Conservation (phyloP, 1,140 invertebrate genomes). For the Diachasma alloeum region DNA sequence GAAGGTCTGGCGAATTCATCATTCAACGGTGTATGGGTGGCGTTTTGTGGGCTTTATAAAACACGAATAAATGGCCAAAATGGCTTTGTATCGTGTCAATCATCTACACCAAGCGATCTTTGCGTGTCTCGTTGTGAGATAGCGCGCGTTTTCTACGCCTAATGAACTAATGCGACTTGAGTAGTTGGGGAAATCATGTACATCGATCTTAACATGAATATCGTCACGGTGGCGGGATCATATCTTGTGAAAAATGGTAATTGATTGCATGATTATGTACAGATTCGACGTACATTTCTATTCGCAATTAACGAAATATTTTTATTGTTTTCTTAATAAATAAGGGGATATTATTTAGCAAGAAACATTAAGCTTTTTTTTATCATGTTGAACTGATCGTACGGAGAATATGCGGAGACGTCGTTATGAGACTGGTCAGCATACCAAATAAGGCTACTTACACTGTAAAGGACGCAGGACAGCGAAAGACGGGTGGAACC, state of each 20-base stretch:
- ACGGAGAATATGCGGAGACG: conserved; percentile 15
- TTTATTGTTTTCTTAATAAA: not conserved
- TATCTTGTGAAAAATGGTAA: conserved; percentile 13
- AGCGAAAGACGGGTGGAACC: conserved; percentile 11
- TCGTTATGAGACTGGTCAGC: conserved; percentile 15
- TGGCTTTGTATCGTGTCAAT: not conserved
- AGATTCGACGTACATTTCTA: not conserved
- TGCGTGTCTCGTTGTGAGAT: conserved; percentile 17
- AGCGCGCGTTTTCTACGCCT: conserved; percentile 11
- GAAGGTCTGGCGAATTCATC: not conserved
- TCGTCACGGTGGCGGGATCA: not conserved
- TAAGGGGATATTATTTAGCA: not conserved
- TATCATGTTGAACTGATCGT: conserved; percentile 6
- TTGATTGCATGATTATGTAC: conserved; percentile 21
- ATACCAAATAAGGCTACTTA: conserved; percentile 44
- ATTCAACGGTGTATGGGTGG: not conserved
- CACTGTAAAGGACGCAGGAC: conserved; percentile 21
- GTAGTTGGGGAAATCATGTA: conserved; percentile 11
- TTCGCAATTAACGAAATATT: not conserved
- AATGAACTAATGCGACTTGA: conserved; percentile 23
- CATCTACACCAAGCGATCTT: conserved; percentile 17
- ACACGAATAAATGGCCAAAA: not conserved
- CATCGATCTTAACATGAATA: conserved; percentile 26
- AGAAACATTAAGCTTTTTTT: not conserved
- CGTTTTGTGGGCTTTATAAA: not conserved